Percentiles rank a stretch among this genome's conserved stretches.
Evolutionary conservation across 2,113 vertebrate genomes (phyloP).

Genomic region (Semnornis frantzii): DNA sequence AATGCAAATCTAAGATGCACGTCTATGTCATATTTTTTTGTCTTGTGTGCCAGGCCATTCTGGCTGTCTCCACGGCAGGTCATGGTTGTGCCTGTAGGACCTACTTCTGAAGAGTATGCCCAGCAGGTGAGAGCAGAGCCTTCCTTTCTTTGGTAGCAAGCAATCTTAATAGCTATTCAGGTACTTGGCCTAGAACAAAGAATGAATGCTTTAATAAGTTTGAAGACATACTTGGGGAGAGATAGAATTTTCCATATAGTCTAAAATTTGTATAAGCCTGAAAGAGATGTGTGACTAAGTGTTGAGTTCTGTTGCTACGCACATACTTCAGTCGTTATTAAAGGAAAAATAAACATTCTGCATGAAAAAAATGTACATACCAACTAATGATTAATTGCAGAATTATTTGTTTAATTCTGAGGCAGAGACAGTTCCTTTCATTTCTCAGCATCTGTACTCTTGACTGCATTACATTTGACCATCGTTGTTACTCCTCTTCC

Average conservation of each 20-base stretch:
- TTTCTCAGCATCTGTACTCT: not conserved
- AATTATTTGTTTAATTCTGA: not conserved
- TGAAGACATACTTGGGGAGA: rapidly evolving
- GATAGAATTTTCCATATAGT: not conserved
- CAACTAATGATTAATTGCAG: not conserved
- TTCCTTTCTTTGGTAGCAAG: not conserved
- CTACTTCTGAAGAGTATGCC: slow-evolving; percentile 86
- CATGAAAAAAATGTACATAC: not conserved
- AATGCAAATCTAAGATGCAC: not conserved
- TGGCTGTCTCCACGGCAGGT: slow-evolving; percentile 93
- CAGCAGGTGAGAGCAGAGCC: slow-evolving; percentile 75
- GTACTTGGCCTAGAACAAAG: not conserved
- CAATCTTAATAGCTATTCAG: not conserved
- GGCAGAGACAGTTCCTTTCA: not conserved
- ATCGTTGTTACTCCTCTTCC: not conserved
- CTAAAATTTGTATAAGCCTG: not conserved
- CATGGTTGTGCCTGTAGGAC: slow-evolving; percentile 92
- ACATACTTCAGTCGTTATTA: not conserved
- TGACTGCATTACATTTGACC: not conserved
- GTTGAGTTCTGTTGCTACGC: not conserved
- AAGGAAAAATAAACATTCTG: not conserved
- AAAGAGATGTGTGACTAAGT: not conserved
- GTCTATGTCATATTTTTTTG: not conserved
- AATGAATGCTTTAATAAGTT: not conserved
- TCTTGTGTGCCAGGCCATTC: slow-evolving; percentile 84